Conservation (phyloP, 2,113 vertebrate genomes). For the Lophura nycthemera region DNA sequence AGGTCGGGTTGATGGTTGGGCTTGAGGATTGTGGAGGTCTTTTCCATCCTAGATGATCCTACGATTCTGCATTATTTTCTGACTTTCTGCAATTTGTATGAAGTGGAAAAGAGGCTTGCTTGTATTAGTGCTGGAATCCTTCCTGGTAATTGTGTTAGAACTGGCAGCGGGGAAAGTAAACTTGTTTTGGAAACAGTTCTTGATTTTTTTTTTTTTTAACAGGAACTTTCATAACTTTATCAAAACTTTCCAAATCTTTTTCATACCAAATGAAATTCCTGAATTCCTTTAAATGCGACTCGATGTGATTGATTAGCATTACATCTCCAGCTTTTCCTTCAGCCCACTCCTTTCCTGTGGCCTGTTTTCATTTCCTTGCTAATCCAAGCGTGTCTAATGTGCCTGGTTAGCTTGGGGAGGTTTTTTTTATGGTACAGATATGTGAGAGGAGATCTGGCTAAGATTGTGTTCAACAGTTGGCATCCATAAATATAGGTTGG, state of each 20-base stretch:
- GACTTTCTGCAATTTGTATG: background rate
- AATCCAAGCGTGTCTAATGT: conserved; percentile 28
- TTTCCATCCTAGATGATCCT: background rate
- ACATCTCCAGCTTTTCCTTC: background rate
- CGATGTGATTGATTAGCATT: background rate
- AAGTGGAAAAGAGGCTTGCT: background rate
- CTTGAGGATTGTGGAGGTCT: background rate
- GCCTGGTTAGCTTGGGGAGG: background rate
- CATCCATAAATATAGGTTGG: background rate
- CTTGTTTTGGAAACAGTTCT: background rate
- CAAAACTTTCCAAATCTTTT: background rate
- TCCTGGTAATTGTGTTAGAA: background rate
- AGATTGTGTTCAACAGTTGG: background rate
- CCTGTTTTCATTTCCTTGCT: conserved; percentile 52
- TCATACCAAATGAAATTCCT: background rate
- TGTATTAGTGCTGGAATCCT: background rate
- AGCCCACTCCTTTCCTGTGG: background rate
- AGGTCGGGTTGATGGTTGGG: background rate
- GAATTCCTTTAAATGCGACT: background rate
- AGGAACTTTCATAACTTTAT: background rate
- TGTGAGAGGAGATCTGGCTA: background rate
- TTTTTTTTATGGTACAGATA: background rate
- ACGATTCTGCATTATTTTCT: background rate
- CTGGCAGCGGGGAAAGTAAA: background rate
- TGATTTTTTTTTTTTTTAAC: no score